Evolutionary conservation across 2,888 invertebrate genomes (phyloP).

Genomic region (Melipona beecheii): DNA sequence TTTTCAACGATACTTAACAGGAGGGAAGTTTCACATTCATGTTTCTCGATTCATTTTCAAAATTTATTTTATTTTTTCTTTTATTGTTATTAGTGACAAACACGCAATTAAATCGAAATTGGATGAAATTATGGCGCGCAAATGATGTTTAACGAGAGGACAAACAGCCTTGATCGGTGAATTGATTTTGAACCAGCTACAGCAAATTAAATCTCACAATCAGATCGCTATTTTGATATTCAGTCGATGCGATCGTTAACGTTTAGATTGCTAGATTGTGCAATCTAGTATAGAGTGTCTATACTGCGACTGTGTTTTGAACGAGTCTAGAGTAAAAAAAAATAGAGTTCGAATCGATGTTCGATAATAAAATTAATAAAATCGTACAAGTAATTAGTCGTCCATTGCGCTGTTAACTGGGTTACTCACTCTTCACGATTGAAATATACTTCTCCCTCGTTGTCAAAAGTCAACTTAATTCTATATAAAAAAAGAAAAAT

Average conservation of each 20-base stretch:
- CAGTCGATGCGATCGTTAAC: conserved; percentile 1
- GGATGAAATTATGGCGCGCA: background rate
- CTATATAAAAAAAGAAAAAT: background rate
- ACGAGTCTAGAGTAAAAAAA: conserved; percentile 16
- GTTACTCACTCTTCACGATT: background rate
- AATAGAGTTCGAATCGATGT: conserved; percentile 16
- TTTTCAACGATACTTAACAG: no score
- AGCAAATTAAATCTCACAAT: conserved; percentile 14
- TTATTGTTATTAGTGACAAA: no score
- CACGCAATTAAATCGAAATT: background rate
- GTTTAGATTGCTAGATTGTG: conserved; percentile 30
- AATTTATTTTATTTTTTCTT: no score
- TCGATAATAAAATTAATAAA: conserved; percentile 12
- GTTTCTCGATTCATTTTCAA: no score
- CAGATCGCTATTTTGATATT: conserved; percentile 6
- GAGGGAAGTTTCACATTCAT: no score
- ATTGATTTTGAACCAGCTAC: background rate
- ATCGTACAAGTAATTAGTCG: background rate
- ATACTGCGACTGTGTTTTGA: background rate
- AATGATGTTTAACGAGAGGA: background rate
- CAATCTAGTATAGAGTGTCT: conserved; percentile 48
- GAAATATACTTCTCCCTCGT: background rate
- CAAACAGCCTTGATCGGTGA: background rate
- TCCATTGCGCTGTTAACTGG: conserved; percentile 11
- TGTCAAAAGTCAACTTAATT: background rate